A percentile compares a stretch with the other conserved stretches of the same genome.
phyloP scores from a whole-genome alignment of 2,113 vertebrate genomes.

The Zapus hudsonius region DNA sequence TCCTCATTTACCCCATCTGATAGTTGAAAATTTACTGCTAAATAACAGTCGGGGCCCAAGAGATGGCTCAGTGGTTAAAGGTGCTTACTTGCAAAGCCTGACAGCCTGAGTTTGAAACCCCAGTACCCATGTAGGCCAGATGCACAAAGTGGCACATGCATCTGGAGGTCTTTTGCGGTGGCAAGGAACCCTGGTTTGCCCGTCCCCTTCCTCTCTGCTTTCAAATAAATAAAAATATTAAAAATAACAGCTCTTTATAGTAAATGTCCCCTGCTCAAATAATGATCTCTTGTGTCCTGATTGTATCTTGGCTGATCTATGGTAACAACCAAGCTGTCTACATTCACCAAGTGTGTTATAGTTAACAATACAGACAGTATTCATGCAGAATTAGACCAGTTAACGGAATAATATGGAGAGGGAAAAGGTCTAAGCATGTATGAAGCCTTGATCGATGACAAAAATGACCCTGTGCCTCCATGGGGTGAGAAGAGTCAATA shows the following conservation, averaged over 20 bases:
- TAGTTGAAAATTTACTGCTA: too few species aligned
- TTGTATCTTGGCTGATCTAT: not conserved
- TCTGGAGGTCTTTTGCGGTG: too few species aligned
- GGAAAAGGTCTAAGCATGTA: not conserved
- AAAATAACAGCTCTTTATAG: not conserved
- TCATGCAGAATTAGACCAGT: not conserved
- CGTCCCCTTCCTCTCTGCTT: too few species aligned
- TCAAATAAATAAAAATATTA: too few species aligned
- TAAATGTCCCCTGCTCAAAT: not conserved
- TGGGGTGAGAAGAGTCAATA: not conserved
- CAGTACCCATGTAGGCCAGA: not conserved
- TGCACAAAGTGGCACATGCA: too few species aligned
- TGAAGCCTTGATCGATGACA: not conserved
- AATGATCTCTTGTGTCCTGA: not conserved
- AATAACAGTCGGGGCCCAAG: too few species aligned
- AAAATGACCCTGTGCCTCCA: not conserved
- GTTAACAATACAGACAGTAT: not conserved
- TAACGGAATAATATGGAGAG: not conserved
- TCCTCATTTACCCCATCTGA: not conserved
- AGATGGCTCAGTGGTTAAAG: too few species aligned
- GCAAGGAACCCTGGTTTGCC: too few species aligned
- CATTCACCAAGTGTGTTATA: not conserved
- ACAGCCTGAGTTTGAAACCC: too few species aligned
- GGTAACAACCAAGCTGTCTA: not conserved
- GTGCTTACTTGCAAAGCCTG: too few species aligned